Percentiles rank a stretch among this genome's conserved stretches.
Conservation (phyloP, 2,888 invertebrate genomes). For the Harpalus rufipes region DNA sequence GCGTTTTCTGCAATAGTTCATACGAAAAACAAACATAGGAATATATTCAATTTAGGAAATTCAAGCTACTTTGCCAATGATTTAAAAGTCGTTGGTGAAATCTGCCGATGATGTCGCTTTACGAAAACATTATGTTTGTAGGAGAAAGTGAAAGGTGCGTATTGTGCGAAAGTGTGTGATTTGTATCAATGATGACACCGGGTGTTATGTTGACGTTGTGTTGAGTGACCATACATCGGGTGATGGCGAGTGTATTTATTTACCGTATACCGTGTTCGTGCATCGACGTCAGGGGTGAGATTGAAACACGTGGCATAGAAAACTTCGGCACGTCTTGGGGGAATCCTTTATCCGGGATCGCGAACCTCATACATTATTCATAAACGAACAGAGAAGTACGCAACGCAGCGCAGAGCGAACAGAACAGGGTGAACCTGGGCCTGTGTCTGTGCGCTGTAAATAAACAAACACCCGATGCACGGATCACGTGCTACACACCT, state of each 20-base stretch:
- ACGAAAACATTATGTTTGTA: no score
- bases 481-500: no score
- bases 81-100: no score
- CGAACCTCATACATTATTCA: slow-evolving; percentile 64
- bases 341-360: slow-evolving; percentile 62
- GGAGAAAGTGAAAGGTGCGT: no score
- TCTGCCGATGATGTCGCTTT: no score
- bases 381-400: slow-evolving; percentile 44
- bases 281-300: slow-evolving; percentile 52
- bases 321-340: slow-evolving; percentile 62
- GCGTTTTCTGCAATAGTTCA: no score
- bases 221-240: not conserved
- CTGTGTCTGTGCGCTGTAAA: not conserved
- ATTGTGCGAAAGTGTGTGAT: no score
- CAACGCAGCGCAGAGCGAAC: not conserved
- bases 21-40: no score
- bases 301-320: slow-evolving; percentile 59
- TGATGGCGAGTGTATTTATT: slow-evolving; percentile 48
- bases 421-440: slow-evolving; percentile 25
- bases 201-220: not conserved
- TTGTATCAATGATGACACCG: no score
- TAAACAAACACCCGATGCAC: slow-evolving; percentile 30
- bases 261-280: slow-evolving; percentile 35
- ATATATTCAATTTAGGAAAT: no score
- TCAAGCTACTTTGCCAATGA: no score